Evolutionary conservation across 2,888 invertebrate genomes (phyloP).

Genomic region (Nowickia ferox): DNA sequence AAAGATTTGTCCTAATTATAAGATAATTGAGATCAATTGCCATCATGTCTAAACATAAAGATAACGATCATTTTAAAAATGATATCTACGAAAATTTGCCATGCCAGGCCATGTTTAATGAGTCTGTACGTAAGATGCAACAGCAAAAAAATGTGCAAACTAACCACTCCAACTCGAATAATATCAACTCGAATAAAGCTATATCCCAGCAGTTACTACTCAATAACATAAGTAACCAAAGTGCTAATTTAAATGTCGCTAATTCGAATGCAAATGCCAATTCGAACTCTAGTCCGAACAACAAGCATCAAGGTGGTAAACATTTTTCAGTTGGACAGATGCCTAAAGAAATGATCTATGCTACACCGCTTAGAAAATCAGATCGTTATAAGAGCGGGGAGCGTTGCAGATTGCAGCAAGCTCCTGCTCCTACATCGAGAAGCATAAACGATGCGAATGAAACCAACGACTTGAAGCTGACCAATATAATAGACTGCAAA

Average conservation of each 20-base stretch:
- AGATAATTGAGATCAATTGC: conserved; percentile 33
- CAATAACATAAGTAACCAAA: conserved; percentile 79
- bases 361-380: conserved; percentile 83
- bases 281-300: conserved; percentile 68
- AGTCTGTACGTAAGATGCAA: conserved; percentile 83
- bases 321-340: conserved; percentile 73
- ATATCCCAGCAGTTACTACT: conserved; percentile 75
- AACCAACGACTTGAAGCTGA: conserved; percentile 77
- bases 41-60: conserved; percentile 82
- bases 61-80: conserved; percentile 83
- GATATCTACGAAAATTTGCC: conserved; percentile 83
- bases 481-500: conserved; percentile 79
- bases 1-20: conserved; percentile 60
- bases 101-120: conserved; percentile 83
- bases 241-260: conserved; percentile 75
- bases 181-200: conserved; percentile 74
- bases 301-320: conserved; percentile 63
- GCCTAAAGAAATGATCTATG: conserved; percentile 83
- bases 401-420: conserved; percentile 75
- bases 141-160: conserved; percentile 77
- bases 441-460: conserved; percentile 60
- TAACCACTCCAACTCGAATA: conserved; percentile 64
- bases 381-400: conserved; percentile 83
- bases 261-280: conserved; percentile 60
- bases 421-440: conserved; percentile 53